Evolutionary conservation across 2,113 vertebrate species (phyloP), one percentile per base, ranked within the genome.

Genomic region (Gavia stellata): DNA sequence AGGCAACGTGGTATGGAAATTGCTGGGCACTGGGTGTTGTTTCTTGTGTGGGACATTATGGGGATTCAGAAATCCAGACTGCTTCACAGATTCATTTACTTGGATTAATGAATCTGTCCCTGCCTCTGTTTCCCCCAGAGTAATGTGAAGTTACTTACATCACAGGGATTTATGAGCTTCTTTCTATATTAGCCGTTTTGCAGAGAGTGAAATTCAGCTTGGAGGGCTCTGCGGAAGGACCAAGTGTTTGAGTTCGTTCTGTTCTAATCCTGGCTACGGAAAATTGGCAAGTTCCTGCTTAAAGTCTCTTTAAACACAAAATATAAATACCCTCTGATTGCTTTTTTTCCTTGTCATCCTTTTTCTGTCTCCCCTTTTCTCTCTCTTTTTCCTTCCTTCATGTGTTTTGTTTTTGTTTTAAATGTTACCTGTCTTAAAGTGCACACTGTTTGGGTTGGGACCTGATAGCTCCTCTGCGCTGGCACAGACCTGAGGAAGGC

Each of bases 71-170:
- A 92, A 73, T 85, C 70, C 67, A 47, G 63, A 21, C 59, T 68
- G 52, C 80, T 78, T 86, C 79, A 73, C 31, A 28, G 61, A 68
- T 71, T 92, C 81, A 73, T 96, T 94, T 92, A 31, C 59, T 50
- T 86, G 68, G 59, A 92, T 86, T 94, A 93, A 94, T 95, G 90
- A 91, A 77, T 83, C 88, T 94, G 81, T 88, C 81, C 86, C 67
- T 90, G 92, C 94, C 95, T 95, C 94, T 86, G 77, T 96, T 97
- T 96, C 86, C 86, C 73, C 83, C 86, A 74, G 90, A 95, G 86
- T 93, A 84, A 95, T 94, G 86, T 71, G 77, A 86, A 90, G 92
- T 91, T 88, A 71, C 88, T 93, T 62, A 67, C 4, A 7, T 95
- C 94, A 65, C 49, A 58, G 65, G 83, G 70, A 86, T 97, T 93